Base-by-base conservation (phyloP, 2,888 invertebrate genomes). In the Cephus spinipes region DNA sequence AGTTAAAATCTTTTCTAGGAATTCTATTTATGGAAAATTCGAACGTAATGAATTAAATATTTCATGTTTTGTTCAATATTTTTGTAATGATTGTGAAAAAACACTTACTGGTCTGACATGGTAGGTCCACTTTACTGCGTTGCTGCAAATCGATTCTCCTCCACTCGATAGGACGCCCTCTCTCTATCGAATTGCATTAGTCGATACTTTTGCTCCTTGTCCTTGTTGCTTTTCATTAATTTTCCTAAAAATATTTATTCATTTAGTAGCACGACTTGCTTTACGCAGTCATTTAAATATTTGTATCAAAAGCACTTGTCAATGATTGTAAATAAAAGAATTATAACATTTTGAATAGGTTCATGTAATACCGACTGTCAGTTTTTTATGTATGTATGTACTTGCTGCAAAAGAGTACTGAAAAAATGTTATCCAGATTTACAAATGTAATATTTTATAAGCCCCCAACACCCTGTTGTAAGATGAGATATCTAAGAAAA, bases 61-160 rank as follows among this genome's bases (percentile, higher is more conserved):
- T 68, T 74, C 12, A 74, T 34, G 36, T 31, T 74, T 73, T 32
- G 33, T 81, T 69, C 32, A 74, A 77, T 69, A 74, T 76, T 75
- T 55, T 34, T 12, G 23, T 31, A 34, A 32, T 68, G 73, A 79
- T 78, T 73, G 9, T 32, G 69, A 33, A 74, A 83, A 82, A 83
- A 76, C 76, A 85, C 89, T 89, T 86, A 89, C 89, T 89, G 89
- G 81, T 89, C 89, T 84, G 89, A 89, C 89, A 89, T 89, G 77
- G 82, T 89, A 83, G 81, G 77, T 82, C 73, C 80, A 75, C 76
- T 73, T 33, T 32, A 15, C 71, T 75, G 30, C 73, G 69, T 34
- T 36, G 73, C 78, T 69, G 78, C 78, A 36, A 83, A 83, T 76
- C 74, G 83, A 78, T 76, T 80, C 36, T 80, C 80, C 12, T 77